A percentile compares a stretch with the other conserved stretches of the same genome.
Evolutionary conservation across 1,140 invertebrate species (phyloP).

Genomic region (Drosophila virilis): DNA sequence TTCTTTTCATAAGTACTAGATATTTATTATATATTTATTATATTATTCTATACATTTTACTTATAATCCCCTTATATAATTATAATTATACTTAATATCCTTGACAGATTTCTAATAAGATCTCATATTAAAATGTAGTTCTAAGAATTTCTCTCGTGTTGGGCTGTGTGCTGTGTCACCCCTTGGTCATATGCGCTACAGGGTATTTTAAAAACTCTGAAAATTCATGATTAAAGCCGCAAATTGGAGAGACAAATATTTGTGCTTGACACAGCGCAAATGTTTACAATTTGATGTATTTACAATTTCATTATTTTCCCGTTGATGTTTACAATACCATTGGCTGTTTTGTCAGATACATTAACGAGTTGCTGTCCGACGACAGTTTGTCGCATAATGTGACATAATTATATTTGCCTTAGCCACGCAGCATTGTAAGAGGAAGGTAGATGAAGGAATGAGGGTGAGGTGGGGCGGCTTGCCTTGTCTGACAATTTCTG

Average conservation of each 20-base stretch:
- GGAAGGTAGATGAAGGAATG: too few species aligned
- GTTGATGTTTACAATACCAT: constrained; percentile 55
- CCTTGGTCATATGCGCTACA: background rate
- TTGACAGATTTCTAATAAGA: too few species aligned
- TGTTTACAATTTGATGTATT: constrained; percentile 74
- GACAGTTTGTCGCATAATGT: constrained; percentile 68
- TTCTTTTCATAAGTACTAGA: too few species aligned
- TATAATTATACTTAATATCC: too few species aligned
- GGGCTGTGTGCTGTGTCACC: background rate
- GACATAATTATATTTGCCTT: constrained; percentile 75
- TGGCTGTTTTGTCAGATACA: constrained; percentile 62
- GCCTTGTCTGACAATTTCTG: constrained; percentile 5
- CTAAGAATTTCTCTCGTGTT: background rate
- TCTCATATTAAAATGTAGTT: too few species aligned
- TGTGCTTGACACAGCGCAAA: constrained; percentile 67
- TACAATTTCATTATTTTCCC: constrained; percentile 76
- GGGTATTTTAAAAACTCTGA: constrained; percentile 24
- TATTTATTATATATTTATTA: too few species aligned
- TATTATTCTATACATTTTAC: too few species aligned
- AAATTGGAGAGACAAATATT: constrained; percentile 49
- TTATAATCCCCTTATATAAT: too few species aligned
- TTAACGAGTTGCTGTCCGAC: constrained; percentile 51
- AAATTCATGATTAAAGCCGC: constrained; percentile 33
- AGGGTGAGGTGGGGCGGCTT: background rate
- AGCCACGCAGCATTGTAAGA: too few species aligned